Conservation (phyloP, 2,797 vertebrate species). For the Smutsia temminckii region DNA sequence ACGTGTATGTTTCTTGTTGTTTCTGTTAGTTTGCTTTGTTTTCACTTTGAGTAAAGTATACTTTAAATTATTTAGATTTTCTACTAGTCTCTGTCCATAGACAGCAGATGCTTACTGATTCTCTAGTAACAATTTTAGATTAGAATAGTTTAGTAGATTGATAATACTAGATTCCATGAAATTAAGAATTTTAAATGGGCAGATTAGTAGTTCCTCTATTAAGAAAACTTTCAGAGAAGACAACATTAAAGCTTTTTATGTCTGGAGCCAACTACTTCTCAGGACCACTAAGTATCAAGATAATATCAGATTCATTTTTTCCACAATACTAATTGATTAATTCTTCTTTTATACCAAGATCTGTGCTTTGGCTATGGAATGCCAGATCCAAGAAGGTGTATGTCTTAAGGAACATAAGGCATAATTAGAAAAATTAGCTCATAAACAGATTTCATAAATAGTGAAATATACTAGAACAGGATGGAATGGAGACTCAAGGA, state of each 20-base stretch:
- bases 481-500: not conserved
- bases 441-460: not conserved
- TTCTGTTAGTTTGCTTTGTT: conserved; percentile 31
- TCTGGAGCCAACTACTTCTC: not conserved
- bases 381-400: not conserved
- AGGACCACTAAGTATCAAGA: not conserved
- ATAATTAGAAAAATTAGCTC: not conserved
- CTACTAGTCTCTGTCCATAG: not conserved
- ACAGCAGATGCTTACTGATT: not conserved
- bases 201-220: conserved; percentile 16
- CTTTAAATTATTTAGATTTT: not conserved
- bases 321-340: not conserved
- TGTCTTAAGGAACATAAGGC: not conserved
- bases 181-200: conserved; percentile 56
- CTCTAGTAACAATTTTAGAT: not conserved
- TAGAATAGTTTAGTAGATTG: conserved; percentile 40
- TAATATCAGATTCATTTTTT: not conserved
- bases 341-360: not conserved
- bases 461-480: not conserved
- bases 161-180: conserved; percentile 52
- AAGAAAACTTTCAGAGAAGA: not conserved
- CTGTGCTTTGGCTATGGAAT: not conserved
- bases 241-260: not conserved
- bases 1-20: not conserved
- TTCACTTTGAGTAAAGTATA: not conserved